Evolutionary conservation across 2,113 vertebrate genomes (phyloP).

Genomic region (Corydoras maculifer): DNA sequence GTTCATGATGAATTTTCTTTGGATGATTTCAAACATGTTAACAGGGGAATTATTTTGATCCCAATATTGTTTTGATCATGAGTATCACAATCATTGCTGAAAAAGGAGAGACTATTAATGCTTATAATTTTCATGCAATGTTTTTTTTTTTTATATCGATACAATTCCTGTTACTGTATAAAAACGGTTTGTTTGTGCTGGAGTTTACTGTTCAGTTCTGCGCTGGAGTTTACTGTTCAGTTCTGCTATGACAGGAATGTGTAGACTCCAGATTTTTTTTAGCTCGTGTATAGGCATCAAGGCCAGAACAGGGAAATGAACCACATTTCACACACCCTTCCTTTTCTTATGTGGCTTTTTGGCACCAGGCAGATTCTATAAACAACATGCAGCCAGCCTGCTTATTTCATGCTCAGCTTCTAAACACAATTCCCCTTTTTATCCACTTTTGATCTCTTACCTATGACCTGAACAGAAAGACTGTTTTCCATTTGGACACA

Average conservation of each 20-base stretch:
- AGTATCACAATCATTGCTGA: no score
- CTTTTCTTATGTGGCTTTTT: not conserved
- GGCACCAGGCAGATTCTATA: constrained; percentile 15
- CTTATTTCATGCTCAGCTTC: constrained; percentile 11
- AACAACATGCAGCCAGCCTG: constrained; percentile 8
- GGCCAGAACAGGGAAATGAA: not conserved
- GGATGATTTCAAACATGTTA: no score
- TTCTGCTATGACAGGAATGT: constrained; percentile 1
- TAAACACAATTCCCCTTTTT: not conserved
- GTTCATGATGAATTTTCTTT: no score
- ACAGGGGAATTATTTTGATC: no score
- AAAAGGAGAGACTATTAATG: no score
- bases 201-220: constrained; percentile 4
- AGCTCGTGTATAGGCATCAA: not conserved
- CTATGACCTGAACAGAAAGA: constrained; percentile 42
- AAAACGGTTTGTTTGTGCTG: constrained; percentile 18
- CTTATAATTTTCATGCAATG: no score
- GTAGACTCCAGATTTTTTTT: constrained; percentile 23
- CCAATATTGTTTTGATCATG: no score
- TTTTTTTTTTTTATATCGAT: not conserved
- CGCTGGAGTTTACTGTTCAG: constrained; percentile 13
- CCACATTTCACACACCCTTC: not conserved
- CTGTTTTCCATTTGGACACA: constrained; percentile 27
- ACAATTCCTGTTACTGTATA: constrained; percentile 7
- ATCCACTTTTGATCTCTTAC: constrained; percentile 30